Evolutionary conservation across 2,888 invertebrate species (phyloP), one percentile per base, ranked within the genome.

Genomic region (Acanthosepion pharaonis): DNA sequence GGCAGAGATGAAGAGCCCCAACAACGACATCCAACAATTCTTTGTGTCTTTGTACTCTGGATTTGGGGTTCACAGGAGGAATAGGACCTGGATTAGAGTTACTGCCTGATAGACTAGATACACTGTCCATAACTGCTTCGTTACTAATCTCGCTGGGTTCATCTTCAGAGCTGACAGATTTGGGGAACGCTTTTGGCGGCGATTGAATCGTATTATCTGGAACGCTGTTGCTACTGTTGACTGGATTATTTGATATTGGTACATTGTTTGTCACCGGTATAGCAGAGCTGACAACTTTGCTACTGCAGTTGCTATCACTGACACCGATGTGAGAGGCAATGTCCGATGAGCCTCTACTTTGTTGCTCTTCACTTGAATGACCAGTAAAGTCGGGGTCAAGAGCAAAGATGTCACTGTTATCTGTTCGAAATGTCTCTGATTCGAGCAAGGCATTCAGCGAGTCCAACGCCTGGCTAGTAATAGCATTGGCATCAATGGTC

Each of bases 1-100:
- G 98, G 96, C 99, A 99, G 96, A 99, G 98, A 97, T 98, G 98
- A 95, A 99, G 97, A 91, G 99, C 99, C 96, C 98, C 98, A 42
- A 98, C 97, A 96, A 99, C 55, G 33, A 94, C 55, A 33, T 94
- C 55, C 20, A 94, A 25, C 8, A 94, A 55, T n/a, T 94, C 48
- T 64, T 94, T 94, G 64, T 94, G 94, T 55, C 59, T 94, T 59
- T 95, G 93, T 18, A 64, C 33, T 93, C 51, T 42, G 28, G 64
- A 53, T 64, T 78, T 93, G 15, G 42, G 33, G 25, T 92, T 53
- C 20, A n/a, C 93, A 49, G 42, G 91, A 91, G 23, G n/a, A 23
- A 15, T 48, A 48, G 25, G 53, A 42, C 33, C 91, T 49, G 33
- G 64, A 42, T 55, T 49, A 1, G 94, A 48, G 51, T 33, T 94